Evolutionary conservation across 2,888 invertebrate species (phyloP).

Genomic region (Sialis lutaria): DNA sequence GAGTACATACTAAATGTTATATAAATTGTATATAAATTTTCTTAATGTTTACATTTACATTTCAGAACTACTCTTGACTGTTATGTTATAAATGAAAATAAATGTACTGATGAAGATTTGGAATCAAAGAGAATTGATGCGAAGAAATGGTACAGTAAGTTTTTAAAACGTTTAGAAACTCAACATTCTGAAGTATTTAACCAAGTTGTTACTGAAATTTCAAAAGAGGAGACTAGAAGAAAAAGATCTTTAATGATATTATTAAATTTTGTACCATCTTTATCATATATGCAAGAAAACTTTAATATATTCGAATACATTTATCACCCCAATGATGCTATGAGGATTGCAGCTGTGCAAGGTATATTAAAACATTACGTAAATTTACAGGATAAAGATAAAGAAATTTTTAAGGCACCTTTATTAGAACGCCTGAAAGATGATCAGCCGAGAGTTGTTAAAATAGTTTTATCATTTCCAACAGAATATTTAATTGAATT

Average conservation of each 20-base stretch:
- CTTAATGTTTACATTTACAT: background rate
- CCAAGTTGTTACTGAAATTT: constrained; percentile 39
- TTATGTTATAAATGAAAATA: constrained; percentile 8
- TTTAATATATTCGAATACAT: constrained; percentile 44
- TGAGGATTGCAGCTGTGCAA: constrained; percentile 49
- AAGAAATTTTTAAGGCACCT: constrained; percentile 43
- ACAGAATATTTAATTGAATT: background rate
- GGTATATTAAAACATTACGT: constrained; percentile 38
- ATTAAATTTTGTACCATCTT: constrained; percentile 3
- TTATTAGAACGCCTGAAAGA: constrained; percentile 48
- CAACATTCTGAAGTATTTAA: constrained; percentile 60
- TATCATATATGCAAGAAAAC: too few relatives aligned
- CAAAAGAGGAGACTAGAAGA: constrained; percentile 20
- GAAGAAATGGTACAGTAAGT: constrained; percentile 32
- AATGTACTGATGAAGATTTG: constrained; percentile 9
- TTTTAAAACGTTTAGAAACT: constrained; percentile 43
- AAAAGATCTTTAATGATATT: constrained; percentile 9
- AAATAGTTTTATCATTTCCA: background rate
- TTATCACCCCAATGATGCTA: constrained; percentile 47
- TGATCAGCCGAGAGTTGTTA: constrained; percentile 42
- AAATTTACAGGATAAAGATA: constrained; percentile 29
- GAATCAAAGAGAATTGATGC: background rate
- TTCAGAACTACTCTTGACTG: background rate
- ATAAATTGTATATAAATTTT: background rate
- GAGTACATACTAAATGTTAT: constrained; percentile 15